Evolutionary conservation across 2,113 vertebrate species (phyloP), one percentile per base, ranked within the genome.

Genomic region (Menura novaehollandiae): DNA sequence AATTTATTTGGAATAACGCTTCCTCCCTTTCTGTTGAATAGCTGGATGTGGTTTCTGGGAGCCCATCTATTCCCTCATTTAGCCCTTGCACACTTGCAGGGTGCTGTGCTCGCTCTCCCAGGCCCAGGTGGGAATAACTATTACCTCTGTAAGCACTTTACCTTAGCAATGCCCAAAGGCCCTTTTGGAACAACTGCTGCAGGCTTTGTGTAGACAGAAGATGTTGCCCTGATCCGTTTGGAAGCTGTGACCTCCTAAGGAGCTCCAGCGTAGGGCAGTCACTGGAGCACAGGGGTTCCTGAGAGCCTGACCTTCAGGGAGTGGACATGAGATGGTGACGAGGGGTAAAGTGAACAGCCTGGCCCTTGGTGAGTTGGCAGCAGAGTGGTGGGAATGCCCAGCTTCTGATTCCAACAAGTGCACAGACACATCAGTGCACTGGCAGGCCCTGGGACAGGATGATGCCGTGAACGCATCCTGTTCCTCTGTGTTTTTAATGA

Each of bases 1-100:
- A 75, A 91, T 96, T 92, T 97, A 81, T 96, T 94, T 89, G 95
- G 85, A 95, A 69, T 51, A 73, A 83, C 26, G 15, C 85, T 83
- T 93, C 72, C 39, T 85, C 49, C 46, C 58, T 88, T 75, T 44
- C 85, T 84, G 47, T 32, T 68, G 59, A 80, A 18, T 58, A 85
- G 67, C 55, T n/a, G 35, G 75, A 78, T 47, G 75, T 77, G 64
- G 68, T 67, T 90, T 88, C 88, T 39, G 43, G 58, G 79, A 92
- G 85, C 41, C 9, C 85, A 71, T 86, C 60, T n/a, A 13, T 20
- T 62, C 58, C 73, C 81, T 68, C 53, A 21, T 35, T 82, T 33
- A 68, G n/a, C 46, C 3, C 3, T 41, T 35, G 9, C 26, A 6
- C 20, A 13, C 58, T 56, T 68, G 66, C 28, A 87, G 66, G 67